Percentiles rank a stretch among this genome's conserved stretches.
These are phyloP conservation scores for Pseudochromis fuscus DNA, from an alignment of 2,797 vertebrate species.

Conservation along the genomic window DNA sequence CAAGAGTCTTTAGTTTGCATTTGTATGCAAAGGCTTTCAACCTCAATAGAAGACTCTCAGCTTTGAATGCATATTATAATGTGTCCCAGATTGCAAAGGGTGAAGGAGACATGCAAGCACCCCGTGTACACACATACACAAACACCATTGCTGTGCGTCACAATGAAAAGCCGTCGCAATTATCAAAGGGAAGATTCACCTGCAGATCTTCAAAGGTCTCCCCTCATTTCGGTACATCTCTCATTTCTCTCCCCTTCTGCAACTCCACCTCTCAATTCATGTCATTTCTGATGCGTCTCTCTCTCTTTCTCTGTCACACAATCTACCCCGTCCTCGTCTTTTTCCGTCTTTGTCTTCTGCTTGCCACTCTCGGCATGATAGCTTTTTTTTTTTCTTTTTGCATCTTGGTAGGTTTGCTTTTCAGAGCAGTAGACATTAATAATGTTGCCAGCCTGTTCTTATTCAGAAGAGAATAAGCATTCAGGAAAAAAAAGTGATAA, in stretches of 20 bases:
- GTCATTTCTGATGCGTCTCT: slow-evolving; percentile 37
- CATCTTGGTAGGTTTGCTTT: slow-evolving; percentile 44
- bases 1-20: neutral
- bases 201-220: slow-evolving; percentile 79
- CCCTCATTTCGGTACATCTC: slow-evolving; percentile 51
- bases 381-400: slow-evolving; percentile 32
- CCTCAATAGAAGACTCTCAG: neutral
- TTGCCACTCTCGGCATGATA: slow-evolving; percentile 41
- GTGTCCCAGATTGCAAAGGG: slow-evolving; percentile 14
- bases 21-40: neutral
- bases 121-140: slow-evolving; percentile 27
- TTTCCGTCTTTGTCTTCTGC: slow-evolving; percentile 30
- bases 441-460: slow-evolving; percentile 32
- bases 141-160: slow-evolving; percentile 18
- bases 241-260: slow-evolving; percentile 41
- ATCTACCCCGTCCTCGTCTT: slow-evolving; percentile 19
- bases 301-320: slow-evolving; percentile 30
- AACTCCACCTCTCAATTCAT: slow-evolving; percentile 46
- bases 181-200: slow-evolving; percentile 79
- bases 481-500: slow-evolving; percentile 5
- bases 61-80: slow-evolving; percentile 12
- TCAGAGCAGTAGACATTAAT: slow-evolving; percentile 54
- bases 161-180: slow-evolving; percentile 61
- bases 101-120: slow-evolving; percentile 11
- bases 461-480: slow-evolving; percentile 45